Conservation (phyloP, 2,888 invertebrate species). For the Oscheius sp. region DNA sequence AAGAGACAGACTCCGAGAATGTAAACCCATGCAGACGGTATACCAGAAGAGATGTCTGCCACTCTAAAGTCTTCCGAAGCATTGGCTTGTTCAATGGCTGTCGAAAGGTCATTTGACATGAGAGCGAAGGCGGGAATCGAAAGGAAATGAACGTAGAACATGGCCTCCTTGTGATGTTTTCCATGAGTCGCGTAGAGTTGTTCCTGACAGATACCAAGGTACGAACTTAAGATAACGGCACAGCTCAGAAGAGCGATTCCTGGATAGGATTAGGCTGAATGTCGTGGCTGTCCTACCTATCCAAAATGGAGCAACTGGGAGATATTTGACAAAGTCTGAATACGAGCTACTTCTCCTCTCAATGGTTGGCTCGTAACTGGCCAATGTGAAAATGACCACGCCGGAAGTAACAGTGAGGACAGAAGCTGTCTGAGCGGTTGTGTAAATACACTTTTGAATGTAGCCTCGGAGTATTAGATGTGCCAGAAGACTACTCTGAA, state of each 20-base stretch:
- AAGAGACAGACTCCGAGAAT: slow-evolving; percentile 51
- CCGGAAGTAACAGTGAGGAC: slow-evolving; percentile 92
- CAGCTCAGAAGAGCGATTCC: slow-evolving; percentile 81
- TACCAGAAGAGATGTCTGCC: slow-evolving; percentile 75
- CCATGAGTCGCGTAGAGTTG: slow-evolving; percentile 79
- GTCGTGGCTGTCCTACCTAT: slow-evolving; percentile 37
- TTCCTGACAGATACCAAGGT: slow-evolving; percentile 78
- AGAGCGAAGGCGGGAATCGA: slow-evolving; percentile 89
- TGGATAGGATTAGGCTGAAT: slow-evolving; percentile 35
- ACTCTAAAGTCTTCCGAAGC: slow-evolving; percentile 66
- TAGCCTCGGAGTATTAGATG: slow-evolving; percentile 94
- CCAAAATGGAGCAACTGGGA: slow-evolving; percentile 54
- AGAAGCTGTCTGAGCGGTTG: slow-evolving; percentile 77
- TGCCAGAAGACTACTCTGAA: slow-evolving; percentile 90
- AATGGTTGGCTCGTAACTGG: slow-evolving; percentile 48
- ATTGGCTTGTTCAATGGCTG: slow-evolving; percentile 83
- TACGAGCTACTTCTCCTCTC: not conserved
- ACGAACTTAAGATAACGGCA: slow-evolving; percentile 89
- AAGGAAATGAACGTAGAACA: slow-evolving; percentile 80
- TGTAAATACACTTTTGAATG: slow-evolving; percentile 83
- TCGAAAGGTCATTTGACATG: slow-evolving; percentile 82
- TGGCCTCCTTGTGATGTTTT: slow-evolving; percentile 77
- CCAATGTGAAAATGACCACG: slow-evolving; percentile 89
- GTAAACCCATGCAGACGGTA: slow-evolving; percentile 81
- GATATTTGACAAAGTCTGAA: slow-evolving; percentile 35